A percentile compares a stretch with the other conserved stretches of the same genome.
Evolutionary conservation across 1,140 invertebrate genomes (phyloP).

Genomic region (Latrodectus geometricus): DNA sequence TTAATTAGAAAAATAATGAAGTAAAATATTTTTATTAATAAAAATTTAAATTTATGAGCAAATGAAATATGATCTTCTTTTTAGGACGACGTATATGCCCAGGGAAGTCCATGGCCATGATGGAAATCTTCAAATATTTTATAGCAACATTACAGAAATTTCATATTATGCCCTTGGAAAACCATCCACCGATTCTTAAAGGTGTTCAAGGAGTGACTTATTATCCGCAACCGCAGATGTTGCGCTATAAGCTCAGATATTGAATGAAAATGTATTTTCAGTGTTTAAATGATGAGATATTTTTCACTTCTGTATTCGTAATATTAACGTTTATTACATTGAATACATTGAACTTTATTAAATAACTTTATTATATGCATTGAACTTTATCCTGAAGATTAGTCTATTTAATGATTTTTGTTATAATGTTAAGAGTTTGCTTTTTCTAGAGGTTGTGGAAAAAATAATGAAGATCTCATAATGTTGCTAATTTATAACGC

Average conservation of each 20-base stretch:
- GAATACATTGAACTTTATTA: too few species aligned
- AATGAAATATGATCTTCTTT: slow-evolving; percentile 57
- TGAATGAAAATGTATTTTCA: not conserved
- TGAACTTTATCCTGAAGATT: too few species aligned
- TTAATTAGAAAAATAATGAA: not conserved
- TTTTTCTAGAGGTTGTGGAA: too few species aligned
- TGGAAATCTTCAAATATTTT: slow-evolving; percentile 57
- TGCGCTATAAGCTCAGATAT: slow-evolving; percentile 63
- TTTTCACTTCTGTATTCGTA: too few species aligned
- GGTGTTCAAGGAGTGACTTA: not conserved
- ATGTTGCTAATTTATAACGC: too few species aligned
- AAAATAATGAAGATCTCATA: too few species aligned
- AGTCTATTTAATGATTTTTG: too few species aligned
- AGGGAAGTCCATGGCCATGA: slow-evolving; percentile 53
- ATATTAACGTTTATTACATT: too few species aligned
- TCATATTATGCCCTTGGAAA: slow-evolving; percentile 7
- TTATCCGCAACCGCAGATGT: not conserved
- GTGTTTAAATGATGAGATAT: too few species aligned
- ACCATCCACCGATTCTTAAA: slow-evolving; percentile 11
- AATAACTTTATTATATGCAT: too few species aligned
- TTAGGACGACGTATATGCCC: slow-evolving; percentile 75
- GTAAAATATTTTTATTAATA: not conserved
- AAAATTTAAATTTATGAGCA: not conserved
- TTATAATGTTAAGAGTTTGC: too few species aligned
- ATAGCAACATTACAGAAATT: slow-evolving; percentile 53